A percentile compares a stretch with the other conserved stretches of the same genome.
phyloP scores from a whole-genome alignment of 2,888 invertebrate genomes.

The Andrena hattorfiana region DNA sequence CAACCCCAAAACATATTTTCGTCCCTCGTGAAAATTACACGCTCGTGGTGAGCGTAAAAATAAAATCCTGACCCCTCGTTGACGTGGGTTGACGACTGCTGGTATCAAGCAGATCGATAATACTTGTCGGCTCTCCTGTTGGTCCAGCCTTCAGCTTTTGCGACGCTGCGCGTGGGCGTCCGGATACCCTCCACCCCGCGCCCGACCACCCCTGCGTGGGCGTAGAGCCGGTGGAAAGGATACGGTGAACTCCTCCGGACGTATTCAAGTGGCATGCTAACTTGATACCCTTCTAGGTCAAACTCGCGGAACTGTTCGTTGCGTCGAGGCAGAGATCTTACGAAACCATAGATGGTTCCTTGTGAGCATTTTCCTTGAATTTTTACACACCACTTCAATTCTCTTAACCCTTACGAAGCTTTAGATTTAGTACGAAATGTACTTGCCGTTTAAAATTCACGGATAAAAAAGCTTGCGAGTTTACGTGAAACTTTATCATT shows the following conservation, averaged over 20 bases:
- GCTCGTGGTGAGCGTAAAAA: constrained; percentile 30
- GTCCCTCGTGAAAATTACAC: constrained; percentile 11
- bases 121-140: constrained; percentile 58
- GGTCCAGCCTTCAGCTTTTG: constrained; percentile 54
- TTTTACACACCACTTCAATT: no score
- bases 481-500: no score
- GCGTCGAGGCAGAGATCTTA: not conserved
- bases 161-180: constrained; percentile 54
- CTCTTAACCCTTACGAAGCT: no score
- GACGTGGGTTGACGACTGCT: constrained; percentile 60
- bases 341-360: no score
- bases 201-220: constrained; percentile 3
- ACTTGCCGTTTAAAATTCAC: no score
- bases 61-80: constrained; percentile 36
- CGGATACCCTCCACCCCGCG: constrained; percentile 21
- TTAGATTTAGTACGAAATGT: no score
- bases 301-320: not conserved
- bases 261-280: not conserved
- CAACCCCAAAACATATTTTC: constrained; percentile 9
- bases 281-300: not conserved
- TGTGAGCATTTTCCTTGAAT: no score
- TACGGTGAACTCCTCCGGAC: not conserved
- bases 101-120: constrained; percentile 59
- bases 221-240: constrained; percentile 15
- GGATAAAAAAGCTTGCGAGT: no score